Evolutionary conservation across 2,888 invertebrate species (phyloP), one percentile per base, ranked within the genome.

Genomic region (Gonocerus acuteangulatus): DNA sequence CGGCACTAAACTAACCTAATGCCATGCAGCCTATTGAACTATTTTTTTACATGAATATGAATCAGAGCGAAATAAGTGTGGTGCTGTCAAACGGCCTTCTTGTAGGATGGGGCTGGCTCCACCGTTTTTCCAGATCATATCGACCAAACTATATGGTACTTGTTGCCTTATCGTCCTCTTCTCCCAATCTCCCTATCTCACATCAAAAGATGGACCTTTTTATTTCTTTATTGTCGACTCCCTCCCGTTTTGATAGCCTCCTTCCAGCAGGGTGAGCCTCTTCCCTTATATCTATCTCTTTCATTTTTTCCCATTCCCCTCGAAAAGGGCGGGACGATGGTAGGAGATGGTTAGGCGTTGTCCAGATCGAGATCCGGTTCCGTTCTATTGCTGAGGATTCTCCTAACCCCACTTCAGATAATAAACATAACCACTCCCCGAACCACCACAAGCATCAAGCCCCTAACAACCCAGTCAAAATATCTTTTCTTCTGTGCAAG

Each of bases 151-250:
- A 49, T 23, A 49, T 49, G 49, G 49, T 62, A 63, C 62, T 63
- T 63, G 62, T 60, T 63, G 62, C 60, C 62, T 32, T 49, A 49
- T 49, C 49, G 23, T 18, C n/a, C 16, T n/a, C 16, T 36, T 34
- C 23, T 19, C 21, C 48, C 57, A 48, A 42, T 47, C 51, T 48
- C 45, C 34, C 45, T 23, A 21, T 56, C 54, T 63, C 54, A 54
- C 27, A 54, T 49, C 49, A 18, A 49, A 49, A 27, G 49, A 61
- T 63, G 52, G 61, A 56, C 49, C 56, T 39, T 63, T 63, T 63
- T 63, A 63, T 63, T 63, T 63, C 57, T 63, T 63, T 63, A 63
- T 63, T 63, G 63, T 63, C 63, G 61, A 61, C 63, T 63, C 57
- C 47, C 57, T 61, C 49, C 57, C 57, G 9, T 58, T 61, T 58